A percentile compares a stretch with the other conserved stretches of the same genome.
Conservation (phyloP, 2,888 invertebrate species). For the Hydropsyche betteni region DNA sequence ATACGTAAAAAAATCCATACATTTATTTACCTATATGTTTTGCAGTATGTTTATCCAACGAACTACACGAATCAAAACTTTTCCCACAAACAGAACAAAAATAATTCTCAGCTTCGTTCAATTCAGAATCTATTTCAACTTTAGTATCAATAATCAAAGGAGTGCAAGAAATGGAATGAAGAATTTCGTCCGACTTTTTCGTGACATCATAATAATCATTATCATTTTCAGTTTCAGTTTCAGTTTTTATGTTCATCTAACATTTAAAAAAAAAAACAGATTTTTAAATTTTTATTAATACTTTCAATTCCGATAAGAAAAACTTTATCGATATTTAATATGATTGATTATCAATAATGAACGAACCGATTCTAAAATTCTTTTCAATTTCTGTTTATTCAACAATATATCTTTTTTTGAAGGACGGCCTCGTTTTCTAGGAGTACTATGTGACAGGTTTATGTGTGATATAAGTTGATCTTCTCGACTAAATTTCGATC, state of each 20-base stretch:
- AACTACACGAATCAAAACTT: slow-evolving; percentile 58
- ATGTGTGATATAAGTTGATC: slow-evolving; percentile 48
- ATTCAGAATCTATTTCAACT: not conserved
- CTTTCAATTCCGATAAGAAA: too few relatives aligned
- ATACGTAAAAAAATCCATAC: too few relatives aligned
- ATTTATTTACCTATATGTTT: slow-evolving; percentile 58
- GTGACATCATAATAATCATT: slow-evolving; percentile 28
- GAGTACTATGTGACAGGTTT: slow-evolving; percentile 54
- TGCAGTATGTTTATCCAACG: slow-evolving; percentile 57
- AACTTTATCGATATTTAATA: not conserved
- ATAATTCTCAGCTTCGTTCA: slow-evolving; percentile 33
- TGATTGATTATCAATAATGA: not conserved
- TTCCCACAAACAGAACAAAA: slow-evolving; percentile 45
- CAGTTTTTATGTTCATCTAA: slow-evolving; percentile 49
- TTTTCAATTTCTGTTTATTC: slow-evolving; percentile 46
- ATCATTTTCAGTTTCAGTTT: not conserved
- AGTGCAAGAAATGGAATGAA: not conserved
- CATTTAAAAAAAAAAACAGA: too few relatives aligned
- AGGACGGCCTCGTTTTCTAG: slow-evolving; percentile 63
- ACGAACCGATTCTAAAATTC: slow-evolving; percentile 48
- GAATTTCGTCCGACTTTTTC: slow-evolving; percentile 25
- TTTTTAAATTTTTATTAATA: too few relatives aligned
- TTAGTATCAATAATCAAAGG: not conserved
- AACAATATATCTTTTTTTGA: slow-evolving; percentile 49
- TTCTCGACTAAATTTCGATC: slow-evolving; percentile 44